Base-by-base conservation (phyloP, 2,797 vertebrate species). In the Chloroceryle amazona region DNA sequence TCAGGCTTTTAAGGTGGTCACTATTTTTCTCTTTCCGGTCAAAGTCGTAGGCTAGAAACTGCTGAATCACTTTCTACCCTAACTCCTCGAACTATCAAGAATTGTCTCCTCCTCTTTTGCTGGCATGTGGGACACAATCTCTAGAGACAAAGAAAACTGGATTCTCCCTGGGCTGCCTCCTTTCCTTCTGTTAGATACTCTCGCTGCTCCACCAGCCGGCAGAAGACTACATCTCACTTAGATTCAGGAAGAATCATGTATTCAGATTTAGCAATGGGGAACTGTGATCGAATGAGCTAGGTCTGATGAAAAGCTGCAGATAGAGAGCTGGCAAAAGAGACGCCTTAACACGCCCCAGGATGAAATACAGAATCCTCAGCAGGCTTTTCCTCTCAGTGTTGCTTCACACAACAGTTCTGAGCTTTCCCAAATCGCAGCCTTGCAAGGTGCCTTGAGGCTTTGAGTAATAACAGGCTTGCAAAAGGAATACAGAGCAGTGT, bases 181-280 rank as follows among this genome's bases (percentile, higher is more conserved):
- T 31, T 17, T 9, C 1, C 22, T 25, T 61, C 79, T 28, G 19
- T 88, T 47, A 51, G 44, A n/a, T 4, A 49, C 25, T 94, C 91
- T 86, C 28, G 0, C 26, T 85, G 95, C 96, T 96, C 96, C 96
- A 81, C 92, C 95, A 73, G 4, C 52, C 0, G 91, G 85, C 75
- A 49, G 81, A 14, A 95, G 23, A 13, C 31, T 3, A 3, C 39
- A 49, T 25, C 52, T 87, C 49, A 0, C 72, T 66, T 72, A 3
- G 26, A 23, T 8, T 17, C 9, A 52, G 14, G 46, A 41, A 26
- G 4, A 31, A 26, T 4, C 28, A 1, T 1, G 9, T 33, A 6
- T 67, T 68, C 18, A 16, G 46, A n/a, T 68, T 58, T 9, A 58
- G 31, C 33, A 12, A 6, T 1, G 10, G 15, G 11, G 5, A 3